Conservation (phyloP, 2,888 invertebrate genomes). For the Palloptera scutellata region DNA sequence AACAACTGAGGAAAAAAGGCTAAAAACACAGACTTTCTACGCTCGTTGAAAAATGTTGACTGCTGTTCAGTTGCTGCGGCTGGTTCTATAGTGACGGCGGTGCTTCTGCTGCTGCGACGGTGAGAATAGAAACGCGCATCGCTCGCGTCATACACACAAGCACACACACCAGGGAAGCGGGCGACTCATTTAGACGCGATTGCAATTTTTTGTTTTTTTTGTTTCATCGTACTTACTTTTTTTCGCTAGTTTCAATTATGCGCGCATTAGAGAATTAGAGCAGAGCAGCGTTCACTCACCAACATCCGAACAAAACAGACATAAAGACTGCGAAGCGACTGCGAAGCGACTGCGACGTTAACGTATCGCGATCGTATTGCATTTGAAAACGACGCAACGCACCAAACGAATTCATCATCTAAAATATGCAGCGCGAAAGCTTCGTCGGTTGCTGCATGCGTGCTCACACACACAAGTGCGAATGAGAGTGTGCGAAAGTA, state of each 20-base stretch:
- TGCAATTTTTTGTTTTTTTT: slow-evolving; percentile 3
- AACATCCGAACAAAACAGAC: not conserved
- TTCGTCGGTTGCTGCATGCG: not conserved
- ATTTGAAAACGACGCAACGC: not conserved
- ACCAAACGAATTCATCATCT: not conserved
- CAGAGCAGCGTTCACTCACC: not conserved
- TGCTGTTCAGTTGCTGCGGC: slow-evolving; percentile 25
- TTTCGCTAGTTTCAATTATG: not conserved
- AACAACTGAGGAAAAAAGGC: not conserved
- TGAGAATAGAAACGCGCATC: not conserved
- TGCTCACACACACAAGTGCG: slow-evolving; percentile 4
- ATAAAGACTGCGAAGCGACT: too few species aligned
- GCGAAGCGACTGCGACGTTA: too few species aligned
- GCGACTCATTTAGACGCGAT: too few species aligned
- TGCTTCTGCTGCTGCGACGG: not conserved
- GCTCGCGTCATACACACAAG: not conserved
- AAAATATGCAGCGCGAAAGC: not conserved
- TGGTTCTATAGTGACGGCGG: slow-evolving; percentile 42
- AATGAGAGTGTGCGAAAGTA: slow-evolving; percentile 19
- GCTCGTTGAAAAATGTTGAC: slow-evolving; percentile 55
- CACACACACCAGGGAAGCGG: too few species aligned
- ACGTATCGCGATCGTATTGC: too few species aligned
- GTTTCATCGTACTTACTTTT: not conserved
- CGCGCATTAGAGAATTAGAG: slow-evolving; percentile 14
- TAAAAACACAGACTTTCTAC: slow-evolving; percentile 47